phyloP scores from a whole-genome alignment of 1,140 invertebrate genomes.

The Rhopalosiphum padi region DNA sequence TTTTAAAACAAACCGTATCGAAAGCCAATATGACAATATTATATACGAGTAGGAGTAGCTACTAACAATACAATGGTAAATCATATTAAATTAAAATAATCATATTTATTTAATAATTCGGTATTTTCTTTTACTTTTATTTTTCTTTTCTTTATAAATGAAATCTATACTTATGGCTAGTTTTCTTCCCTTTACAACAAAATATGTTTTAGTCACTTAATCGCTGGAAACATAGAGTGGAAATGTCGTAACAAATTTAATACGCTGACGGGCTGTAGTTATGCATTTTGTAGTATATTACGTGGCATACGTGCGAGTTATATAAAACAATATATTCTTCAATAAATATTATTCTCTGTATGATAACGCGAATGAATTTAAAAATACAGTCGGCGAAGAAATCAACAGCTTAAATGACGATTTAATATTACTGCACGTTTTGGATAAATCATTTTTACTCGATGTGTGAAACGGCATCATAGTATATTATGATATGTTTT shows the following conservation, averaged over 20 bases:
- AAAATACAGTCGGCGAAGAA: background rate
- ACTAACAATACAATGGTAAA: too few species aligned
- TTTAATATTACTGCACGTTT: background rate
- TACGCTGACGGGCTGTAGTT: background rate
- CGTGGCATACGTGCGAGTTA: background rate
- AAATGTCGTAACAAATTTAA: background rate
- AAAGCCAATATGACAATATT: too few species aligned
- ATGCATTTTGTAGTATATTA: background rate
- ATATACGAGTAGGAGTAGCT: too few species aligned
- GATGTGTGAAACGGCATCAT: background rate
- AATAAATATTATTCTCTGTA: background rate
- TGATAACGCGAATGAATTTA: background rate
- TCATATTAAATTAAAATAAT: too few species aligned
- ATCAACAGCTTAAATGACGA: background rate
- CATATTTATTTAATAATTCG: too few species aligned
- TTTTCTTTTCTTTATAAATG: too few species aligned
- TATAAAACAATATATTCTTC: background rate
- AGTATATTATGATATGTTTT: background rate
- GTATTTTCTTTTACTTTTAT: too few species aligned
- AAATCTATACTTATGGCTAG: too few species aligned
- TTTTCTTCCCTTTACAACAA: background rate
- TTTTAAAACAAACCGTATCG: too few species aligned
- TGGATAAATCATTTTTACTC: background rate
- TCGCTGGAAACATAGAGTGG: background rate
- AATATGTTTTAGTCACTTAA: background rate